Percentiles rank a stretch among this genome's conserved stretches.
Evolutionary conservation across 2,888 invertebrate genomes (phyloP).

Genomic region (Balanococcus diminutus): DNA sequence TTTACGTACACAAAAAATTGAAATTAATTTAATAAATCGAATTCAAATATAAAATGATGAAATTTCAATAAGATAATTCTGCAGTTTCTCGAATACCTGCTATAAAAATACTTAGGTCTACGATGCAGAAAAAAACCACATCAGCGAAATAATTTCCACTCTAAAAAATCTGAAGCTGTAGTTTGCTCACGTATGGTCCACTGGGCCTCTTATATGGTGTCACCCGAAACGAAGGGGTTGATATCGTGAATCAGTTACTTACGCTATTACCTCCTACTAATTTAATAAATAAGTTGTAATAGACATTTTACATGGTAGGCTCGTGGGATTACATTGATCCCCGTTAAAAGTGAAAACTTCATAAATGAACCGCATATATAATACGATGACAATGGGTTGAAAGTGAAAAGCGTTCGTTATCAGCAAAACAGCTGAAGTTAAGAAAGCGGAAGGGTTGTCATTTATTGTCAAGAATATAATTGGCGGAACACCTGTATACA

Average conservation of each 20-base stretch:
- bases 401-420: constrained; percentile 45
- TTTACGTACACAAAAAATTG: too few relatives aligned
- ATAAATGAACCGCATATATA: constrained; percentile 49
- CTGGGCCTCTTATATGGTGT: too few relatives aligned
- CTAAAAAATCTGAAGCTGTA: constrained; percentile 2
- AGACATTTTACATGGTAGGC: constrained; percentile 33
- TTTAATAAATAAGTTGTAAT: constrained; percentile 44
- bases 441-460: constrained; percentile 54
- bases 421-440: constrained; percentile 53
- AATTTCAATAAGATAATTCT: too few relatives aligned
- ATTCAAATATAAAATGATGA: too few relatives aligned
- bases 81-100: too few relatives aligned
- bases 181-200: constrained; percentile 25
- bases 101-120: too few relatives aligned
- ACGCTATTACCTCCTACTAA: constrained; percentile 41
- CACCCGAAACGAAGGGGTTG: background rate
- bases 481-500: constrained; percentile 53
- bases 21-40: too few relatives aligned
- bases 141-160: constrained; percentile 9
- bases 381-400: constrained; percentile 49
- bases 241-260: constrained; percentile 42
- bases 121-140: too few relatives aligned
- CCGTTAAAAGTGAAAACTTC: constrained; percentile 39
- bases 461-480: constrained; percentile 51
- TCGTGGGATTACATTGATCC: constrained; percentile 42